These are phyloP conservation scores for Gymnogyps californianus DNA, from an alignment of 2,113 vertebrate genomes.

Conservation along the genomic window DNA sequence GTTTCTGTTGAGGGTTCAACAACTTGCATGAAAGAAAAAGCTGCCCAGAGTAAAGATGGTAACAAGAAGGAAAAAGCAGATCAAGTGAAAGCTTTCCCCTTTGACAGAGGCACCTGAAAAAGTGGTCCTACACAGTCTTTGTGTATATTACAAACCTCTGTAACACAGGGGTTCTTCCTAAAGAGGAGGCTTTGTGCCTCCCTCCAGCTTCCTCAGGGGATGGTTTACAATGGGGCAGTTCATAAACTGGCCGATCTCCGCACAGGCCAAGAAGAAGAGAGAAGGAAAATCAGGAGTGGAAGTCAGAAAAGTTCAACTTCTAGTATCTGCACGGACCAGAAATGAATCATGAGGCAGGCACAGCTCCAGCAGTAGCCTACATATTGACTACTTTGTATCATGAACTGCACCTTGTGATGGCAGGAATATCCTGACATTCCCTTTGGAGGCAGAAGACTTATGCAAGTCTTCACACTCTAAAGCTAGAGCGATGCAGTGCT, in stretches of 20 bases:
- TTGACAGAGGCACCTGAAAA: not conserved
- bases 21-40: not conserved
- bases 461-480: not conserved
- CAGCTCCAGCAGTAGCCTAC: not conserved
- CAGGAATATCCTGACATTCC: not conserved
- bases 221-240: not conserved
- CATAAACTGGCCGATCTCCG: not conserved
- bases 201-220: not conserved
- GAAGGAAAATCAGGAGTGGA: not conserved
- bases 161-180: not conserved
- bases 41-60: not conserved
- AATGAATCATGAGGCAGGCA: not conserved
- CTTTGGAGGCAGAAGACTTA: not conserved
- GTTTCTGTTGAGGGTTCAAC: not conserved
- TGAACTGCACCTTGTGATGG: not conserved
- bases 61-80: not conserved
- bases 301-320: not conserved
- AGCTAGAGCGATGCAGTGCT: not conserved
- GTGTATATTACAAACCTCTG: not conserved
- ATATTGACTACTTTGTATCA: not conserved
- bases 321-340: not conserved
- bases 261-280: not conserved
- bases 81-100: not conserved
- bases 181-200: not conserved
- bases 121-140: not conserved